Evolutionary conservation across 92 coral and sea anemone genomes (phyloP).

Genomic region (Epizoanthus rinbou): DNA sequence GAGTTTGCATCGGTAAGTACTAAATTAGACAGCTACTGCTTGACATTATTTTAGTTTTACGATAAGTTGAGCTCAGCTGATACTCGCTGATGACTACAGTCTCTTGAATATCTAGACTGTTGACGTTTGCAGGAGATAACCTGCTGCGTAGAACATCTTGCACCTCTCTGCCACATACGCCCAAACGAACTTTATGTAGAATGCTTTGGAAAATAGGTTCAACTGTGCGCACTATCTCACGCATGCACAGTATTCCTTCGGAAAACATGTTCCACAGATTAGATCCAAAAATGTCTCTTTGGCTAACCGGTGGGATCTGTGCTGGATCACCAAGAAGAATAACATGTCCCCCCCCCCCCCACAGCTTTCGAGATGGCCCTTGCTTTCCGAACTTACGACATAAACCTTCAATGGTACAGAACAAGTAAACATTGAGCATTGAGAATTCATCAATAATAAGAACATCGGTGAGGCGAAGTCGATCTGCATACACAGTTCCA

Average conservation of each 20-base stretch:
- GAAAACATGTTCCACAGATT: constrained; percentile 4
- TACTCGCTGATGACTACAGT: neutral
- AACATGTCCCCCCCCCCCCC: constrained; percentile 12
- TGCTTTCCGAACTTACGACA: neutral
- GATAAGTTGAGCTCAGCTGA: too few species aligned
- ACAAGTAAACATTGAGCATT: constrained; percentile 5
- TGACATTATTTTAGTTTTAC: too few species aligned
- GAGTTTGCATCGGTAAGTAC: too few species aligned
- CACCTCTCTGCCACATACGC: constrained; percentile 9
- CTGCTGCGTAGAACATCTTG: neutral
- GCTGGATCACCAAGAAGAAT: constrained; percentile 19
- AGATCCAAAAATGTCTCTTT: neutral
- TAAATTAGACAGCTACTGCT: too few species aligned
- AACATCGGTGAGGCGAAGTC: neutral
- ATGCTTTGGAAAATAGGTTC: constrained; percentile 10
- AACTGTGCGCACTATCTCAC: neutral
- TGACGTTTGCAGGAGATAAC: neutral
- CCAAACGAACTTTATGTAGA: constrained; percentile 16
- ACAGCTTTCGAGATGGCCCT: neutral
- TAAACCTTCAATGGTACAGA: neutral
- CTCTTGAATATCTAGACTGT: neutral
- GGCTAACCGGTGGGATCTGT: constrained; percentile 19
- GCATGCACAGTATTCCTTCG: neutral
- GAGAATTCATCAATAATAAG: constrained; percentile 25
- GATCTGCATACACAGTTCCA: neutral